phyloP scores from a whole-genome alignment of 1,140 invertebrate genomes.

The Drosophila athabasca region DNA sequence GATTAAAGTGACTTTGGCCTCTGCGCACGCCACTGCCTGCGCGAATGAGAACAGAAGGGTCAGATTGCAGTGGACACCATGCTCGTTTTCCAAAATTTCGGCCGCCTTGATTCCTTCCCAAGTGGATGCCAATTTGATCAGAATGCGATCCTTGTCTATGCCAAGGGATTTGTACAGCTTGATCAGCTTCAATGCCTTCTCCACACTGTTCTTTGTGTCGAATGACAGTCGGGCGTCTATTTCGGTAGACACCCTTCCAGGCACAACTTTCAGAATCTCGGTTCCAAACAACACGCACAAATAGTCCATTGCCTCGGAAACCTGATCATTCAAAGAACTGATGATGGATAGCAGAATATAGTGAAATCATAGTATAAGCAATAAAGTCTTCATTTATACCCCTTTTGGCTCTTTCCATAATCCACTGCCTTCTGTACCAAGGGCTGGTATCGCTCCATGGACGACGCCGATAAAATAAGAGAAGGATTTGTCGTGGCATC shows the following conservation, averaged over 20 bases:
- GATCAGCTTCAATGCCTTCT: constrained; percentile 95
- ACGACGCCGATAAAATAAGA: constrained; percentile 96
- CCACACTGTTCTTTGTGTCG: constrained; percentile 94
- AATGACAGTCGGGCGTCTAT: constrained; percentile 99
- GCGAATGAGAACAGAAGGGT: constrained; percentile 97
- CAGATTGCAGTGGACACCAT: constrained; percentile 98
- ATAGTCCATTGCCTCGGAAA: constrained; percentile 94
- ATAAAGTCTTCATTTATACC: constrained; percentile 76
- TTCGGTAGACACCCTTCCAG: constrained; percentile 99
- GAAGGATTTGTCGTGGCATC: constrained; percentile 99
- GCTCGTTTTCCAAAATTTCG: constrained; percentile 92
- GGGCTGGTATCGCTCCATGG: constrained; percentile 94
- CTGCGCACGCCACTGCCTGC: constrained; percentile 99
- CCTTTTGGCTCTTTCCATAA: constrained; percentile 90
- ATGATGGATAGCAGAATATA: background rate
- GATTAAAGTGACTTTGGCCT: constrained; percentile 98
- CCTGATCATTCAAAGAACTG: constrained; percentile 88
- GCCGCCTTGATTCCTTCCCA: constrained; percentile 99
- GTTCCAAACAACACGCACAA: constrained; percentile 97
- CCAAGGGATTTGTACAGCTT: constrained; percentile 95
- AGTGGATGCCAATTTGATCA: constrained; percentile 98
- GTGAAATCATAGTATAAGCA: background rate
- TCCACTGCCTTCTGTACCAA: constrained; percentile 95
- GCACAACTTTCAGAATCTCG: constrained; percentile 99
- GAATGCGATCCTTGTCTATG: constrained; percentile 95